Conservation (phyloP, 1,140 invertebrate species). For the Mactra quadrangularis region DNA sequence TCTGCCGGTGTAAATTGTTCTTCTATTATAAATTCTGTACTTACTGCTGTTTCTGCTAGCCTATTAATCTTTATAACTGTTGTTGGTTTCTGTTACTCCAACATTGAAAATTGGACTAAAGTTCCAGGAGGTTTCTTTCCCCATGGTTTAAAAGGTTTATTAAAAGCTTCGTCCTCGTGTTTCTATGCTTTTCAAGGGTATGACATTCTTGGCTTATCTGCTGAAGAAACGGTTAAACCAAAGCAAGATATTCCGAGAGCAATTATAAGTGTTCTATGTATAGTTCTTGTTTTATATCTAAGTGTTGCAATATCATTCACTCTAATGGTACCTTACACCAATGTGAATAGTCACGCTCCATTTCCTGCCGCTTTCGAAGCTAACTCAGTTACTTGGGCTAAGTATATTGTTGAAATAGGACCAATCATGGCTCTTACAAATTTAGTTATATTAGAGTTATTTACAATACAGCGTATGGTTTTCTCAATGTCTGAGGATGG, state of each 20-base stretch:
- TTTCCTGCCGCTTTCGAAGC: constrained; percentile 92
- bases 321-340: constrained; percentile 69
- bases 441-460: constrained; percentile 92
- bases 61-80: constrained; percentile 78
- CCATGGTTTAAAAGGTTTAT: constrained; percentile 71
- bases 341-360: constrained; percentile 89
- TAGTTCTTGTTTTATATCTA: constrained; percentile 76
- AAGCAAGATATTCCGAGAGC: constrained; percentile 75
- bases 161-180: constrained; percentile 72
- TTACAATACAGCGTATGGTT: constrained; percentile 92
- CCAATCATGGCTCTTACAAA: constrained; percentile 95
- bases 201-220: constrained; percentile 92
- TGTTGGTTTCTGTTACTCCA: constrained; percentile 86
- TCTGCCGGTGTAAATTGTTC: constrained; percentile 70
- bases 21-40: constrained; percentile 66
- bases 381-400: constrained; percentile 89
- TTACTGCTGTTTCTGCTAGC: constrained; percentile 64
- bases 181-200: constrained; percentile 81
- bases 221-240: constrained; percentile 90
- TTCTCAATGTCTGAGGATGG: constrained; percentile 96
- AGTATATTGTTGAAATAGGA: constrained; percentile 93
- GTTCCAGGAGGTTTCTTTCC: constrained; percentile 76
- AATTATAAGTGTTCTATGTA: constrained; percentile 70
- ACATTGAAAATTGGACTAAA: constrained; percentile 67
- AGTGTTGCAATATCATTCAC: constrained; percentile 71